Conservation (phyloP, 2,113 vertebrate genomes). For the Aplodontia rufa region DNA sequence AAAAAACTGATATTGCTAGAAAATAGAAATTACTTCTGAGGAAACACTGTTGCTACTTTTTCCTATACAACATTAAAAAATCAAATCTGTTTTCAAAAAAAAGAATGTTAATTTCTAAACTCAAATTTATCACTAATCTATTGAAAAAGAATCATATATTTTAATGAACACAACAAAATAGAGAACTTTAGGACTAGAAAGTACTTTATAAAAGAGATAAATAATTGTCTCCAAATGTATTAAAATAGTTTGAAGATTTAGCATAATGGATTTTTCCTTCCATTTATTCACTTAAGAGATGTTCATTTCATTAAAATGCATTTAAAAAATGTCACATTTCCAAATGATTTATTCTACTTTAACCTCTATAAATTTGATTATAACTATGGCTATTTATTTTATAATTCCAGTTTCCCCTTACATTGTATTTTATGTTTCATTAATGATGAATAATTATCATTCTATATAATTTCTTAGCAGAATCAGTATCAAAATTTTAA, state of each 20-base stretch:
- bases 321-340: slow-evolving; percentile 27
- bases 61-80: not conserved
- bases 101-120: not conserved
- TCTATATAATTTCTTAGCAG: not conserved
- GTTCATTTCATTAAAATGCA: slow-evolving; percentile 3
- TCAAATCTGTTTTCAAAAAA: not conserved
- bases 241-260: slow-evolving; percentile 29
- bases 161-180: slow-evolving; percentile 22
- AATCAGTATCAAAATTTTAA: not conserved
- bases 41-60: not conserved
- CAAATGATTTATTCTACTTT: slow-evolving; percentile 34
- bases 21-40: not conserved
- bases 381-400: slow-evolving; percentile 20
- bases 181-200: not conserved
- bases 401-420: not conserved
- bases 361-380: slow-evolving; percentile 20
- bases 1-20: not conserved
- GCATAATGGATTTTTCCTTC: slow-evolving; percentile 18
- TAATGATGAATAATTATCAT: slow-evolving; percentile 16
- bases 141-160: not conserved
- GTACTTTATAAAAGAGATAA: not conserved
- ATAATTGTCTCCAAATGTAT: slow-evolving; percentile 3
- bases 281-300: slow-evolving; percentile 30
- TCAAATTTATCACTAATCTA: not conserved
- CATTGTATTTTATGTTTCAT: not conserved